Conservation (phyloP, 2,888 invertebrate genomes). For the Hirtodrosophila trivittata region DNA sequence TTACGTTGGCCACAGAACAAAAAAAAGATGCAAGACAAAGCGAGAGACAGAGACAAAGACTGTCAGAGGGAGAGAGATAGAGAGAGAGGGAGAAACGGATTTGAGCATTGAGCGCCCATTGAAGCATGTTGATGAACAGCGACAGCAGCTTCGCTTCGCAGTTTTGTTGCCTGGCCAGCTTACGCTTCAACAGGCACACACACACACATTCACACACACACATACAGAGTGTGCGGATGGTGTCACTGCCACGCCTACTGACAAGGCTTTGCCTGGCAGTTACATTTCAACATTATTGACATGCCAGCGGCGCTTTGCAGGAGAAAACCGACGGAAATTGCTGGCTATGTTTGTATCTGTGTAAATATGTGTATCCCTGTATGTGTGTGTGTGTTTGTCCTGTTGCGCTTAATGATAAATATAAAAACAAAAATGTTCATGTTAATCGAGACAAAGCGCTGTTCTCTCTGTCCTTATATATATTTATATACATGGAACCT, state of each 20-base stretch:
- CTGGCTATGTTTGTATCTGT: conserved; percentile 35
- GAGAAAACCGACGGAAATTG: conserved; percentile 59
- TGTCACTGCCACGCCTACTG: conserved; percentile 42
- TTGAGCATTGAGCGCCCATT: conserved; percentile 53
- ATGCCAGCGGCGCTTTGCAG: conserved; percentile 70
- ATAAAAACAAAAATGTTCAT: conserved; percentile 64
- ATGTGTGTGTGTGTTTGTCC: conserved; percentile 41
- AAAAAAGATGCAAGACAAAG: conserved; percentile 16
- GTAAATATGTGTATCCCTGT: not conserved
- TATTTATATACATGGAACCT: conserved; percentile 1
- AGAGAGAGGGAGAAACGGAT: not conserved
- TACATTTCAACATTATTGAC: conserved; percentile 77
- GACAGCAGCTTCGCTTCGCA: conserved; percentile 34
- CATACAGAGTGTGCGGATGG: conserved; percentile 1
- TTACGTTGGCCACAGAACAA: conserved; percentile 44
- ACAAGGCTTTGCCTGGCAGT: conserved; percentile 48
- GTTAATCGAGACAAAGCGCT: conserved; percentile 78
- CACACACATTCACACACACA: conserved; percentile 27
- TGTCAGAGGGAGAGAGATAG: not conserved
- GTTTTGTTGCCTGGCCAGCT: conserved; percentile 33
- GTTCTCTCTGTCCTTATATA: conserved; percentile 42
- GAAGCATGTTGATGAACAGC: conserved; percentile 70
- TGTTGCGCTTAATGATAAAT: conserved; percentile 74
- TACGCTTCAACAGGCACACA: conserved; percentile 72
- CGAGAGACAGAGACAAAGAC: not conserved